Conservation (phyloP, 2,797 vertebrate species). For the Nannoperca australis region DNA sequence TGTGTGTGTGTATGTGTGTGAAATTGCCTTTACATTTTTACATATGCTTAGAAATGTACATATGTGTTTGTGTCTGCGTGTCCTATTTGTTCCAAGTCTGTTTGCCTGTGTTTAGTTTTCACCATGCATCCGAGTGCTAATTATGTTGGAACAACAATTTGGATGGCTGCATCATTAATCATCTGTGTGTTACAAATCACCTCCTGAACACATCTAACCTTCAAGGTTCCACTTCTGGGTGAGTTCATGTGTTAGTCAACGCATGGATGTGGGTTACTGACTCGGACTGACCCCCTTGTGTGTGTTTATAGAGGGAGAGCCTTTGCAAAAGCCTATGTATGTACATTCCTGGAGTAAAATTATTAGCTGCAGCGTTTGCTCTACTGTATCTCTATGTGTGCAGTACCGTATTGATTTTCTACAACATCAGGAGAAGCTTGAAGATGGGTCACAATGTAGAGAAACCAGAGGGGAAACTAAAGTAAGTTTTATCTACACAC, state of each 20-base stretch:
- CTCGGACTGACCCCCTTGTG: slow-evolving; percentile 8
- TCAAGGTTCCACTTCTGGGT: slow-evolving; percentile 67
- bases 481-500: slow-evolving; percentile 18
- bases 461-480: slow-evolving; percentile 5
- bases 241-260: slow-evolving; percentile 63
- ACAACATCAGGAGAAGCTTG: slow-evolving; percentile 1
- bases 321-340: slow-evolving; percentile 7
- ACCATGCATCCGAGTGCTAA: slow-evolving; percentile 31
- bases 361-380: slow-evolving; percentile 8
- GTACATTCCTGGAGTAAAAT: slow-evolving; percentile 9
- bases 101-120: slow-evolving; percentile 30
- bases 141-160: slow-evolving; percentile 53
- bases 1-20: slow-evolving; percentile 15
- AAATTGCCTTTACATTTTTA: slow-evolving; percentile 17
- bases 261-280: slow-evolving; percentile 41
- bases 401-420: background rate
- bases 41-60: background rate
- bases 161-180: slow-evolving; percentile 72
- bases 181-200: slow-evolving; percentile 68
- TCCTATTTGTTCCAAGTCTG: slow-evolving; percentile 13
- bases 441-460: background rate
- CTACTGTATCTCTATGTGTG: background rate
- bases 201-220: slow-evolving; percentile 74
- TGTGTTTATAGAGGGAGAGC: slow-evolving; percentile 3
- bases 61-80: slow-evolving; percentile 11